Evolutionary conservation across 1,140 invertebrate species (phyloP).

Genomic region (Drosophila kurseongensis): DNA sequence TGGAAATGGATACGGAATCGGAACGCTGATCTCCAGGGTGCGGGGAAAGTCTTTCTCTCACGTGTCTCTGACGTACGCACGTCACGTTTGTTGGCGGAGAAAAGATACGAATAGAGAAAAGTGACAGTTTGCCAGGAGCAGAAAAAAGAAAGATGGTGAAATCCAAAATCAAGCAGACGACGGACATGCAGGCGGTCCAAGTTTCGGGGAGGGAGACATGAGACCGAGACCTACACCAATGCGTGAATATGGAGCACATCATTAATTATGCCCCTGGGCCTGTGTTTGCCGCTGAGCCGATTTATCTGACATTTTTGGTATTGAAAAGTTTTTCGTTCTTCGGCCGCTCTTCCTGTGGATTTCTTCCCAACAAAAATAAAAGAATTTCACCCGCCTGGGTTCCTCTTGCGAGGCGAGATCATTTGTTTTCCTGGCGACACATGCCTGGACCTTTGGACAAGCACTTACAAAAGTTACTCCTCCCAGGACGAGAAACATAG

Average conservation of each 20-base stretch:
- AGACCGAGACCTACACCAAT: slow-evolving; percentile 83
- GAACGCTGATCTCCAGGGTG: slow-evolving; percentile 49
- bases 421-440: slow-evolving; percentile 67
- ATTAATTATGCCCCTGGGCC: slow-evolving; percentile 78
- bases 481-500: slow-evolving; percentile 8
- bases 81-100: slow-evolving; percentile 53
- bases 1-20: slow-evolving; percentile 20
- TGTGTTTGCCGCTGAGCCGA: slow-evolving; percentile 57
- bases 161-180: slow-evolving; percentile 58
- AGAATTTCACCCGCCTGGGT: slow-evolving; percentile 60
- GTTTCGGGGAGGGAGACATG: slow-evolving; percentile 23
- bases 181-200: slow-evolving; percentile 66
- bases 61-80: slow-evolving; percentile 54
- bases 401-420: slow-evolving; percentile 62
- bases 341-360: slow-evolving; percentile 72
- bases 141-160: slow-evolving; percentile 59
- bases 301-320: slow-evolving; percentile 79
- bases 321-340: slow-evolving; percentile 67
- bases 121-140: slow-evolving; percentile 73
- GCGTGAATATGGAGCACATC: slow-evolving; percentile 82
- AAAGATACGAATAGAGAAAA: slow-evolving; percentile 59
- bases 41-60: slow-evolving; percentile 73
- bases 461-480: slow-evolving; percentile 61
- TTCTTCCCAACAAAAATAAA: slow-evolving; percentile 67
- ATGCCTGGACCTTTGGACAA: slow-evolving; percentile 49